Conservation (phyloP, 2,888 invertebrate species). For the Shargacucullia verbasci region DNA sequence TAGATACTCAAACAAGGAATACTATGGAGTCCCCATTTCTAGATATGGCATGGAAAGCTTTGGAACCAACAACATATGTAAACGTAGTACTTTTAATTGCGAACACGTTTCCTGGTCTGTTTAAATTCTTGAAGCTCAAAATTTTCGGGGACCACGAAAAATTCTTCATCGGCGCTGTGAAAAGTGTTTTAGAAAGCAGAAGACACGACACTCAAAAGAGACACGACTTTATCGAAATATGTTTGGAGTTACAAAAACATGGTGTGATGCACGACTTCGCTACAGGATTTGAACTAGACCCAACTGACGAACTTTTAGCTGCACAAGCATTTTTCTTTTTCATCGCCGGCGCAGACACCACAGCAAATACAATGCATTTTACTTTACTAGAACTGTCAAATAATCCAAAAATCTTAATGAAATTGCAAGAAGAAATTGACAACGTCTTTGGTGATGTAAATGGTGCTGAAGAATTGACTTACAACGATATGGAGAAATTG, state of each 20-base stretch:
- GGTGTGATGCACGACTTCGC: slow-evolving; percentile 67
- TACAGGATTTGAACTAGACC: slow-evolving; percentile 68
- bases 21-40: slow-evolving; percentile 76
- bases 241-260: slow-evolving; percentile 71
- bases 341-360: slow-evolving; percentile 81
- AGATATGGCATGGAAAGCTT: slow-evolving; percentile 68
- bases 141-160: slow-evolving; percentile 70
- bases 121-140: slow-evolving; percentile 64
- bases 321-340: slow-evolving; percentile 85
- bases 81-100: slow-evolving; percentile 60
- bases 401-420: slow-evolving; percentile 71
- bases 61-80: slow-evolving; percentile 52
- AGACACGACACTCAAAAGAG: slow-evolving; percentile 51
- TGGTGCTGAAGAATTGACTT: slow-evolving; percentile 66
- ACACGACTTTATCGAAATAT: slow-evolving; percentile 75
- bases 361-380: slow-evolving; percentile 77
- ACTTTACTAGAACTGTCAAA: slow-evolving; percentile 73
- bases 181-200: slow-evolving; percentile 67
- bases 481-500: slow-evolving; percentile 70
- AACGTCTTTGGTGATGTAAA: slow-evolving; percentile 61
- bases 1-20: slow-evolving; percentile 71
- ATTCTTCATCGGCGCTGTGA: slow-evolving; percentile 73
- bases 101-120: slow-evolving; percentile 62
- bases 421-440: slow-evolving; percentile 78
- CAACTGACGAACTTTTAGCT: slow-evolving; percentile 73